Evolutionary conservation across 2,113 vertebrate species (phyloP).

Genomic region (Uropsilus gracilis): DNA sequence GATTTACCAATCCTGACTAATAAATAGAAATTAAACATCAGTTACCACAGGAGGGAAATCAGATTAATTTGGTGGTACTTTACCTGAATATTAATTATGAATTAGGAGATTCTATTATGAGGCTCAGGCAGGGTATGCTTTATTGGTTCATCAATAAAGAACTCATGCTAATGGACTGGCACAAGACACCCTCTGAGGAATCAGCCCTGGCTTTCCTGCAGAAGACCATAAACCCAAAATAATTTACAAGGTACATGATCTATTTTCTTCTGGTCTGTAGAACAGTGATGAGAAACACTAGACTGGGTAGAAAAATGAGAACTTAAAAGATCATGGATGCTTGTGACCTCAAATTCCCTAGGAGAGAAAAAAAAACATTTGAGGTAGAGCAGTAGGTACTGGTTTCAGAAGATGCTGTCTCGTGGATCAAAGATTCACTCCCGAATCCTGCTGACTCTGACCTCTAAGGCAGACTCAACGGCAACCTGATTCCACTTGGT

Average conservation of each 20-base stretch:
- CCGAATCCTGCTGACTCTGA: too few species aligned
- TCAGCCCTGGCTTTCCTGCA: background rate
- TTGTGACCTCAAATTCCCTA: background rate
- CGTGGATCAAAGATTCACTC: background rate
- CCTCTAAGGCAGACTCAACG: background rate
- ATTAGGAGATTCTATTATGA: background rate
- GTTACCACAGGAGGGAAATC: background rate
- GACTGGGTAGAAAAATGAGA: background rate
- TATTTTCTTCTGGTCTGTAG: conserved; percentile 43
- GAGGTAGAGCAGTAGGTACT: background rate
- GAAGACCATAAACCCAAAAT: conserved; percentile 50
- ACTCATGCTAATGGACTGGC: background rate
- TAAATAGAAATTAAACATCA: conserved; percentile 55
- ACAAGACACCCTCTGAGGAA: conserved; percentile 21
- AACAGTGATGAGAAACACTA: conserved; percentile 56
- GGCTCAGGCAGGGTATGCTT: background rate
- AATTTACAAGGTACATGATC: conserved; percentile 38
- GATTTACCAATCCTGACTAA: conserved; percentile 40
- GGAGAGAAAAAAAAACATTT: background rate
- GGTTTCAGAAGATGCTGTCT: background rate
- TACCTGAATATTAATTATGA: conserved; percentile 45
- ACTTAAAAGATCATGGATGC: background rate
- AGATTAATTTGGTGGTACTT: background rate
- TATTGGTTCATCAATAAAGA: conserved; percentile 45
- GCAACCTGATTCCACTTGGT: too few species aligned